Evolutionary conservation across 2,888 invertebrate species (phyloP).

Genomic region (Heliconius aoede): DNA sequence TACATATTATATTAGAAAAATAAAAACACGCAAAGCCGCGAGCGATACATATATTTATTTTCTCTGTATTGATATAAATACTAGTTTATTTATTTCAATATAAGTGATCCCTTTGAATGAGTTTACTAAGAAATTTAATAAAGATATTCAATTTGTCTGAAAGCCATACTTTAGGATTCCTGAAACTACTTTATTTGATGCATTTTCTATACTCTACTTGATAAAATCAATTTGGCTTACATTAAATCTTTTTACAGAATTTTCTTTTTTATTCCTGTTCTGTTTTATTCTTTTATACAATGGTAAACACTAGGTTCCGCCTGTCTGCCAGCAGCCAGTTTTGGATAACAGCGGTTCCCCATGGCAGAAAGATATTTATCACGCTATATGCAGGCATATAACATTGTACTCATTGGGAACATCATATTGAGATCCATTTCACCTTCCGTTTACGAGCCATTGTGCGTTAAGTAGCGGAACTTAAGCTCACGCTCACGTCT

Average conservation of each 20-base stretch:
- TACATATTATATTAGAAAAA: not conserved
- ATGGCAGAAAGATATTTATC: no score
- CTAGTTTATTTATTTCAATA: not conserved
- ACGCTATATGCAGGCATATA: no score
- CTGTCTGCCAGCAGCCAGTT: no score
- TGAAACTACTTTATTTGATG: not conserved
- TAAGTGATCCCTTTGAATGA: not conserved
- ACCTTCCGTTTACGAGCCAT: not conserved
- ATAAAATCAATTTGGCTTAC: not conserved
- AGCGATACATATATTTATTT: not conserved
- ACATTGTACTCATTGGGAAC: not conserved
- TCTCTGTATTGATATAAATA: not conserved
- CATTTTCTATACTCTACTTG: not conserved
- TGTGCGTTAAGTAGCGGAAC: not conserved
- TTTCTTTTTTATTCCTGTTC: not conserved
- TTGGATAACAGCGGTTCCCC: no score
- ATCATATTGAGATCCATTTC: not conserved
- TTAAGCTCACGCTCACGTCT: not conserved
- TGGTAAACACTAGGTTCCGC: no score
- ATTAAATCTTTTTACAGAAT: not conserved
- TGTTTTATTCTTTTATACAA: no score
- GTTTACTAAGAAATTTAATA: slow-evolving; percentile 18
- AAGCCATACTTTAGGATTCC: slow-evolving; percentile 14
- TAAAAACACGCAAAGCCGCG: not conserved
- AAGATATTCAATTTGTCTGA: slow-evolving; percentile 15